phyloP scores from a whole-genome alignment of 2,797 vertebrate genomes.

The Sebastes taczanowskii region DNA sequence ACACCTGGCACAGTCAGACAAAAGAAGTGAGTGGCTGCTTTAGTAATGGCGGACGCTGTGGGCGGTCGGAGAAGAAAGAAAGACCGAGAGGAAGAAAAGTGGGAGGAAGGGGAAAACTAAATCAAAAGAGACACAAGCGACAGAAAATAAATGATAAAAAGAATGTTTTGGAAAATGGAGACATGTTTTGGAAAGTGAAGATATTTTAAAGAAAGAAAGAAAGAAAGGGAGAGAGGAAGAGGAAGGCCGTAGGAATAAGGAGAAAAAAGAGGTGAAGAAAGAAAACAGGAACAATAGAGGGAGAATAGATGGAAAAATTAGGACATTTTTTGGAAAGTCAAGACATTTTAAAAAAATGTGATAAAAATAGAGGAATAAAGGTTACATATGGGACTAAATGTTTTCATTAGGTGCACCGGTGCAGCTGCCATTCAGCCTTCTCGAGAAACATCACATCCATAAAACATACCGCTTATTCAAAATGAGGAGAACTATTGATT shows the following conservation, averaged over 20 bases:
- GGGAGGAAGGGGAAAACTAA: not conserved
- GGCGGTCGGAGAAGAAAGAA: not conserved
- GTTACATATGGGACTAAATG: too few relatives aligned
- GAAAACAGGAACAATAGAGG: fast-evolving
- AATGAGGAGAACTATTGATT: too few relatives aligned
- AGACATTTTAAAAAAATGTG: not conserved
- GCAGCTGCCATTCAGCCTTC: too few relatives aligned
- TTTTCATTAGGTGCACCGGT: too few relatives aligned
- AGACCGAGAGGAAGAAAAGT: not conserved
- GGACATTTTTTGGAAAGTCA: not conserved
- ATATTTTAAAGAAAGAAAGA: not conserved
- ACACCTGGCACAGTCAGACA: slow-evolving; percentile 52
- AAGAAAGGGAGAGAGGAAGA: not conserved
- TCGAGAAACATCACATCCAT: too few relatives aligned
- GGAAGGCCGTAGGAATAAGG: fast-evolving
- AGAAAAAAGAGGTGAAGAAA: not conserved
- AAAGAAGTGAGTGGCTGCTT: slow-evolving; percentile 31
- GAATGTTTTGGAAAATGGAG: not conserved
- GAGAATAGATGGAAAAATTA: not conserved
- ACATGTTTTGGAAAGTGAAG: not conserved
- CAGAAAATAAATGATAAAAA: not conserved
- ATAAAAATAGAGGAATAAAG: not conserved
- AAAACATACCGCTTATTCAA: too few relatives aligned
- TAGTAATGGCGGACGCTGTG: not conserved
- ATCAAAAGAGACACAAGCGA: not conserved